Evolutionary conservation across 2,888 invertebrate species (phyloP).

Genomic region (Lycia hirtaria): DNA sequence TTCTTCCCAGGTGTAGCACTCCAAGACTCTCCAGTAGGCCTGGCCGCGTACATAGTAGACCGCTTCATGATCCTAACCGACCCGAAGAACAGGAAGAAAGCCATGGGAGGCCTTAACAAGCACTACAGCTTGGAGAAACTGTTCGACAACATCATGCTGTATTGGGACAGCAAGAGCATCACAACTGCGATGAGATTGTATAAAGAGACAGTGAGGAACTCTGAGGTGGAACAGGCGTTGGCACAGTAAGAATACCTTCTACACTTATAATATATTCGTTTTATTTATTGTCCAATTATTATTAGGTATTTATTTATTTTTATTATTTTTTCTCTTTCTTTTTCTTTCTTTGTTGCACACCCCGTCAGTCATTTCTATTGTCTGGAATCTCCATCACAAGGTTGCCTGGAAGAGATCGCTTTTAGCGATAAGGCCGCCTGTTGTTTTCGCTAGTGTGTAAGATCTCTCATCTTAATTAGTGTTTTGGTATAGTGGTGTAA

Average conservation of each 20-base stretch:
- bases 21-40: conserved; percentile 91
- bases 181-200: conserved; percentile 85
- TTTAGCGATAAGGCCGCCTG: no score
- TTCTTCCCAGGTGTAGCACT: conserved; percentile 87
- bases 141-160: conserved; percentile 84
- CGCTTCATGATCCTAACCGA: conserved; percentile 90
- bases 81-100: conserved; percentile 75
- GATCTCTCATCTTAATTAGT: no score
- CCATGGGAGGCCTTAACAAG: conserved; percentile 87
- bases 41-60: conserved; percentile 95
- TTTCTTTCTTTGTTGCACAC: no score
- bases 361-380: no score
- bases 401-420: no score
- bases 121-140: conserved; percentile 65
- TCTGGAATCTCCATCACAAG: no score
- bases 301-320: no score
- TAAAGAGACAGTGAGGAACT: conserved; percentile 82
- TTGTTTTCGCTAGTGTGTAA: no score
- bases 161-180: conserved; percentile 81
- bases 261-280: no score
- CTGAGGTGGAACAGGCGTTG: conserved; percentile 57
- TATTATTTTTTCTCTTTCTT: no score
- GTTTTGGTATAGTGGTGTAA: no score
- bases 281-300: no score
- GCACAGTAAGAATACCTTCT: conserved; percentile 63